These are phyloP conservation scores for Solenopsis invicta DNA, from an alignment of 1,140 invertebrate species.

Conservation along the genomic window DNA sequence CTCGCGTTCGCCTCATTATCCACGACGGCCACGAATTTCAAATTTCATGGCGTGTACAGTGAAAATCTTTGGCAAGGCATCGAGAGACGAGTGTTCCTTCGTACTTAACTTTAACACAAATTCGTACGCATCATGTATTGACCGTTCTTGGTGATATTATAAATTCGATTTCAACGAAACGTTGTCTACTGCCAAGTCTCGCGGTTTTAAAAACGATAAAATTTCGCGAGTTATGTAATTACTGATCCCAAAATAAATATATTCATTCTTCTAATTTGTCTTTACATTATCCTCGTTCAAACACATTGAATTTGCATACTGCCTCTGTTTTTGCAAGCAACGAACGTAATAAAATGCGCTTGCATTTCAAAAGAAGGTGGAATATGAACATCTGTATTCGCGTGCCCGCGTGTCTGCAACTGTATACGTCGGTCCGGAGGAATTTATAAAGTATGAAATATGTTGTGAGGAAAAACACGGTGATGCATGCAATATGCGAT, in stretches of 20 bases:
- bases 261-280: constrained; percentile 3
- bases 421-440: constrained; percentile 29
- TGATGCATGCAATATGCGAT: constrained; percentile 63
- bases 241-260: neutral
- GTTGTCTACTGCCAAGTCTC: neutral
- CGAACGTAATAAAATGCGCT: constrained; percentile 48
- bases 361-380: constrained; percentile 49
- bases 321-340: constrained; percentile 41
- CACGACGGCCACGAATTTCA: constrained; percentile 57
- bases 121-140: neutral
- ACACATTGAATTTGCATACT: neutral
- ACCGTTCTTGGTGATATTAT: neutral
- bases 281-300: neutral
- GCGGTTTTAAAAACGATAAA: neutral
- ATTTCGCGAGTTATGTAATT: neutral
- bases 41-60: constrained; percentile 45
- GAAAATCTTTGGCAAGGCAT: neutral
- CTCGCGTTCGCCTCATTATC: constrained; percentile 74
- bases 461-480: constrained; percentile 62
- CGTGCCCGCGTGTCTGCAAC: constrained; percentile 30
- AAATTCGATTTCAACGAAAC: constrained; percentile 1
- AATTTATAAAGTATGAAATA: constrained; percentile 66
- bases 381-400: constrained; percentile 52
- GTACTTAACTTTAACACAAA: neutral
- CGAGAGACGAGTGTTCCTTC: neutral